Evolutionary conservation across 2,888 invertebrate species (phyloP).

Genomic region (Caenorhabditis macrosperma): DNA sequence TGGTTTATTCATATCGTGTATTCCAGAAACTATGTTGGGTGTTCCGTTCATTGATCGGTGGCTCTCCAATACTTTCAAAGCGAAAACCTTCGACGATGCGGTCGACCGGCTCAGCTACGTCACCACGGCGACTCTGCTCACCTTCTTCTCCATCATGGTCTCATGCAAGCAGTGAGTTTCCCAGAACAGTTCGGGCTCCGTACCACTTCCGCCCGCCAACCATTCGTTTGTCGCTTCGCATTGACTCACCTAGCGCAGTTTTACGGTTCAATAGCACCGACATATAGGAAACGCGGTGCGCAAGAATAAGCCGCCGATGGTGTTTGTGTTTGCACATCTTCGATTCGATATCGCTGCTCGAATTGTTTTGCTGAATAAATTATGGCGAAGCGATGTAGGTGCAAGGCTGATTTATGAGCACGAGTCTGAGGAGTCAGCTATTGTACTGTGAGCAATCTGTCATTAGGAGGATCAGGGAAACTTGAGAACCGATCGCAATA

Average conservation of each 20-base stretch:
- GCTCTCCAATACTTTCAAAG: conserved; percentile 74
- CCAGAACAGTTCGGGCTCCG: background rate
- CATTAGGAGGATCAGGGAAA: conserved; percentile 10
- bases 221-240: conserved; percentile 13
- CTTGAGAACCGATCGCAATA: conserved; percentile 19
- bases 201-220: conserved; percentile 17
- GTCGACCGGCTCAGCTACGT: conserved; percentile 79
- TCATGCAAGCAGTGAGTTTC: conserved; percentile 77
- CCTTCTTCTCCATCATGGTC: conserved; percentile 80
- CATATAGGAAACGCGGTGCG: conserved; percentile 31
- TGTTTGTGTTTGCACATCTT: conserved; percentile 57
- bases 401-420: conserved; percentile 27
- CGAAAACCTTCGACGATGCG: conserved; percentile 77
- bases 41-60: conserved; percentile 78
- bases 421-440: background rate
- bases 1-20: conserved; percentile 4
- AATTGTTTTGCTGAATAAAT: conserved; percentile 43
- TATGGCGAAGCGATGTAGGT: conserved; percentile 11
- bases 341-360: conserved; percentile 20
- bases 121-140: conserved; percentile 74
- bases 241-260: conserved; percentile 26
- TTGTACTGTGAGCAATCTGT: conserved; percentile 12
- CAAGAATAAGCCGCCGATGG: conserved; percentile 44
- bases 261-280: conserved; percentile 38
- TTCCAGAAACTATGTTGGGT: conserved; percentile 73